Evolutionary conservation across 2,888 invertebrate species (phyloP).

Genomic region (Eilema sororculum): DNA sequence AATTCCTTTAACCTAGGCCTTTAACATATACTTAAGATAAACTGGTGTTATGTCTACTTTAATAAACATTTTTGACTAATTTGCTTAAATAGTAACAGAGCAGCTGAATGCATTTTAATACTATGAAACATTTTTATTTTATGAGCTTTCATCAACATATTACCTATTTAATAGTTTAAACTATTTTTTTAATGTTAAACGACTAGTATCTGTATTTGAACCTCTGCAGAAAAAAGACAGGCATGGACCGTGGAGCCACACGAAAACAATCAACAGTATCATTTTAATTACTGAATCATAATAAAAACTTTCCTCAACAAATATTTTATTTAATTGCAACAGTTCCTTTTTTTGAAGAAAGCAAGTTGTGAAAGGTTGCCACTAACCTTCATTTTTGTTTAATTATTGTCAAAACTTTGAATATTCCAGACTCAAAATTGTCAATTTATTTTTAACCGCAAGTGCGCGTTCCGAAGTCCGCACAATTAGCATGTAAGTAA

Average conservation of each 20-base stretch:
- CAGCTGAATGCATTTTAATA: no score
- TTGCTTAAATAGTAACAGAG: no score
- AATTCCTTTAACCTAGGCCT: no score
- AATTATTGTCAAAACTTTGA: slow-evolving; percentile 28
- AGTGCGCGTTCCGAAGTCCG: slow-evolving; percentile 56
- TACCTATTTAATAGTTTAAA: neutral
- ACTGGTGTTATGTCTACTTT: no score
- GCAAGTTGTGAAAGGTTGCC: neutral
- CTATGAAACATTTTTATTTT: no score
- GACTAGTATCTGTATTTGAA: neutral
- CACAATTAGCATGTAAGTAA: slow-evolving; percentile 76
- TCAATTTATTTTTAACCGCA: slow-evolving; percentile 38
- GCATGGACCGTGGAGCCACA: neutral
- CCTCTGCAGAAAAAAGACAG: neutral
- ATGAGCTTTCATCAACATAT: no score
- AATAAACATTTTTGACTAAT: no score
- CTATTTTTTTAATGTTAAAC: neutral
- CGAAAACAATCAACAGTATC: neutral
- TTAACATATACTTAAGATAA: no score
- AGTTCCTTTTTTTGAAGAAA: slow-evolving; percentile 3
- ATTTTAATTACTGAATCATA: neutral
- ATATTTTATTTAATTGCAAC: neutral
- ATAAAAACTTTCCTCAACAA: neutral
- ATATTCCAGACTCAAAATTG: slow-evolving; percentile 35
- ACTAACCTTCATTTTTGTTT: slow-evolving; percentile 11